A percentile compares a stretch with the other conserved stretches of the same genome.
Evolutionary conservation across 2,797 vertebrate genomes (phyloP).

Genomic region (Pseudopleuronectes americanus): DNA sequence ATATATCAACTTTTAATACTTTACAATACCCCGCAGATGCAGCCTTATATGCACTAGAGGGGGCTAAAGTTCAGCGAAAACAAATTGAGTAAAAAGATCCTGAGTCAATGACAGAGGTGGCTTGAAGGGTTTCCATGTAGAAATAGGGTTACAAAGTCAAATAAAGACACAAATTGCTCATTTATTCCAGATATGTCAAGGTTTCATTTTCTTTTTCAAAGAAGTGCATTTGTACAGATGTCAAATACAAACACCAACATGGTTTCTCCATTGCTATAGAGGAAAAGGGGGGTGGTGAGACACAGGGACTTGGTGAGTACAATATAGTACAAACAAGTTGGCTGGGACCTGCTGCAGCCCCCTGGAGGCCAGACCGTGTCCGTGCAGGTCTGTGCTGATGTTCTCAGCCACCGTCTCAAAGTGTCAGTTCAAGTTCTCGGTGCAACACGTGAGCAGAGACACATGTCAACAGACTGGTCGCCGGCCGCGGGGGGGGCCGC

Average conservation of each 20-base stretch:
- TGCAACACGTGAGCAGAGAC: slow-evolving; percentile 61
- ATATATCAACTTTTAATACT: no score
- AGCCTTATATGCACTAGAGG: slow-evolving; percentile 52
- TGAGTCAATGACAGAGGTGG: neutral
- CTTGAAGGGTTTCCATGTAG: neutral
- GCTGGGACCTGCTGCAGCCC: slow-evolving; percentile 63
- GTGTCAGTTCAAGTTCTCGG: slow-evolving; percentile 65
- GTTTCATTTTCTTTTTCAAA: slow-evolving; percentile 82
- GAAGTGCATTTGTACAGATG: slow-evolving; percentile 83
- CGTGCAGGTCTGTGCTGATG: slow-evolving; percentile 62
- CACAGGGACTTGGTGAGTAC: slow-evolving; percentile 77
- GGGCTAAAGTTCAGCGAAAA: slow-evolving; percentile 20
- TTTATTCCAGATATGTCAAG: slow-evolving; percentile 84
- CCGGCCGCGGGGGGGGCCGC: slow-evolving; percentile 56
- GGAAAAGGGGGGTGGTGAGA: slow-evolving; percentile 70
- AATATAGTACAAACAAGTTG: slow-evolving; percentile 81
- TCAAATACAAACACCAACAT: slow-evolving; percentile 83
- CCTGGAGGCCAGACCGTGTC: slow-evolving; percentile 62
- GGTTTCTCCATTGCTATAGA: slow-evolving; percentile 78
- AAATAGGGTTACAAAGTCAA: slow-evolving; percentile 22
- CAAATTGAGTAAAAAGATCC: neutral
- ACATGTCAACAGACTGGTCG: slow-evolving; percentile 59
- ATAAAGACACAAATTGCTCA: slow-evolving; percentile 64
- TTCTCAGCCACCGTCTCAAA: slow-evolving; percentile 57
- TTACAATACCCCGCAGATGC: no score